These are phyloP conservation scores for Pluvialis apricaria DNA, from an alignment of 2,113 vertebrate species.

Conservation along the genomic window DNA sequence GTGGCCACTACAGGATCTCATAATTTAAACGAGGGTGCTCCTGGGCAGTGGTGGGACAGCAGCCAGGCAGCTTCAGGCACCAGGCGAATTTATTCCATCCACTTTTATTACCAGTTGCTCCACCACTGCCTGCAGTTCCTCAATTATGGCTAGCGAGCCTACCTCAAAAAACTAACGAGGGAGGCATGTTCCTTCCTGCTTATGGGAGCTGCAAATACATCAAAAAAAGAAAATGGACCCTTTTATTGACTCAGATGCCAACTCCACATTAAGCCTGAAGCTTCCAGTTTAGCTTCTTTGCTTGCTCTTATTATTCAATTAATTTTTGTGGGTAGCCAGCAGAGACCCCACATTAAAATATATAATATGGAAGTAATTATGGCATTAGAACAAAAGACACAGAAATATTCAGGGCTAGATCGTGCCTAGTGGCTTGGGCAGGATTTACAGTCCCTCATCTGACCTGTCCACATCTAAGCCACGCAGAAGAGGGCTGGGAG, in stretches of 20 bases:
- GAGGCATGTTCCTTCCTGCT: not conserved
- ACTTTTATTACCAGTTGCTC: not conserved
- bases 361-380: not conserved
- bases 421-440: not conserved
- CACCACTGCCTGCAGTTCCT: not conserved
- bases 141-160: not conserved
- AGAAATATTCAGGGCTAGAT: not conserved
- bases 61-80: conserved; percentile 37
- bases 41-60: conserved; percentile 12
- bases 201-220: not conserved
- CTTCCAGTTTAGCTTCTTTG: not conserved
- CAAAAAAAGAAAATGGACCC: not conserved
- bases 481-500: not conserved
- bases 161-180: not conserved
- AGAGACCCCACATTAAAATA: not conserved
- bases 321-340: not conserved
- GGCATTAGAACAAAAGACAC: not conserved
- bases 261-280: not conserved
- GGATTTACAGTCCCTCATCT: not conserved
- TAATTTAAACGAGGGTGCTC: not conserved
- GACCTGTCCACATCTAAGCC: not conserved
- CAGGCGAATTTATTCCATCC: not conserved
- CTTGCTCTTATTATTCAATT: not conserved
- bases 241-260: conserved; percentile 2
- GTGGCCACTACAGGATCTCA: not conserved